phyloP scores from a whole-genome alignment of 1,140 invertebrate species.

The Cherax destructor region DNA sequence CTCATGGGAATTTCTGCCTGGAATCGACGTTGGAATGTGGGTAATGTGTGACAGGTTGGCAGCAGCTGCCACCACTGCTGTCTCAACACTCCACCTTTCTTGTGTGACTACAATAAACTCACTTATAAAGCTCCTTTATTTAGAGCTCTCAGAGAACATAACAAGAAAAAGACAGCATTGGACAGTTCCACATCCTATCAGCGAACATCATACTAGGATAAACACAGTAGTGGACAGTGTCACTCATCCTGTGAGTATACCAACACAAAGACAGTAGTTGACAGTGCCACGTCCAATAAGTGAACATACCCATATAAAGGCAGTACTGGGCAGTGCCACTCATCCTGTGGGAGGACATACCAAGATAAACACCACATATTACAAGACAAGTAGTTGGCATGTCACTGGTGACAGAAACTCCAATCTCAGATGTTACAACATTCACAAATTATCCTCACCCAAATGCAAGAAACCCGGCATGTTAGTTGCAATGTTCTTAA shows the following conservation, averaged over 20 bases:
- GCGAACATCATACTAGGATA: neutral
- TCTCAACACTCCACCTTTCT: neutral
- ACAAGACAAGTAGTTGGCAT: no score
- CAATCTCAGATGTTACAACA: no score
- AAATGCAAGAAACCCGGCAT: no score
- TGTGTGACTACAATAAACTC: neutral
- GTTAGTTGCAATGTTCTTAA: no score
- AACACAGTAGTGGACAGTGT: neutral
- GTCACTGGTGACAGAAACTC: no score
- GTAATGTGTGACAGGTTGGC: constrained; percentile 46
- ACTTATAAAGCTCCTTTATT: neutral
- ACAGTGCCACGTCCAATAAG: no score
- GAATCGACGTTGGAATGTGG: constrained; percentile 44
- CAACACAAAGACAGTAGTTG: no score
- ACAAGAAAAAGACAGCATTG: neutral
- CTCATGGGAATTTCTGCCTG: constrained; percentile 15
- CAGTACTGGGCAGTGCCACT: no score
- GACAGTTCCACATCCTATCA: neutral
- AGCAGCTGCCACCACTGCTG: neutral
- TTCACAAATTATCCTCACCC: neutral
- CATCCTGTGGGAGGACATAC: no score
- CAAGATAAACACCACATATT: no score
- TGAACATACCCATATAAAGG: no score
- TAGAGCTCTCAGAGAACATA: neutral
- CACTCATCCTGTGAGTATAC: no score